These are phyloP conservation scores for Xyrauchen texanus DNA, from an alignment of 2,113 vertebrate genomes.

Conservation along the genomic window DNA sequence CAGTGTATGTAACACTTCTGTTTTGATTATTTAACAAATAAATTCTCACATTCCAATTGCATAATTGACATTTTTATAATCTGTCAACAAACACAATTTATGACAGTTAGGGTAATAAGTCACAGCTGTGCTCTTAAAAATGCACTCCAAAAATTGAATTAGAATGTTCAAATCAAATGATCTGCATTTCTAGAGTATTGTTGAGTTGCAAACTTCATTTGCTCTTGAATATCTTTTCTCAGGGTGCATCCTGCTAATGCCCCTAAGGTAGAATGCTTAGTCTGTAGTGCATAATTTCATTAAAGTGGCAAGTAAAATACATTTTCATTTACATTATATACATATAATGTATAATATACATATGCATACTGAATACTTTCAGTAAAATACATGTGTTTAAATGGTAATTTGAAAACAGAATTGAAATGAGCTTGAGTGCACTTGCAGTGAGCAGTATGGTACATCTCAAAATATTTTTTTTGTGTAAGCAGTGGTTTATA, in stretches of 20 bases:
- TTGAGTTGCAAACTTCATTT: constrained; percentile 23
- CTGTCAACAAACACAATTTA: neutral
- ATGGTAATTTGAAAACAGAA: neutral
- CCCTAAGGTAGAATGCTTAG: neutral
- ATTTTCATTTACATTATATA: constrained; percentile 7
- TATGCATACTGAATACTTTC: too few relatives aligned
- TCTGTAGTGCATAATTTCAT: neutral
- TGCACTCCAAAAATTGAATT: constrained; percentile 4
- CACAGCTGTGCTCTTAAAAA: too few relatives aligned
- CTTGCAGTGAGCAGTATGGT: neutral
- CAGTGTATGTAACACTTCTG: neutral
- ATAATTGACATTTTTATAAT: neutral
- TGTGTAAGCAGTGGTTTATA: neutral
- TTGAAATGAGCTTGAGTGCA: neutral
- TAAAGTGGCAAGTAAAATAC: constrained; percentile 2
- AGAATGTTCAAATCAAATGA: neutral
- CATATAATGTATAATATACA: too few relatives aligned
- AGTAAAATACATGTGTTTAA: neutral
- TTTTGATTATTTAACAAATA: neutral
- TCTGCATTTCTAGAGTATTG: neutral
- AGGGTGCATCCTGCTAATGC: neutral
- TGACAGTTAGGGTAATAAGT: neutral
- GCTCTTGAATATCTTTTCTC: neutral
- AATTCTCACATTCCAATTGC: neutral
- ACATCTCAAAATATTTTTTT: neutral